phyloP scores from a whole-genome alignment of 2,113 vertebrate genomes.

The Sinocyclocheilus anophthalmus region DNA sequence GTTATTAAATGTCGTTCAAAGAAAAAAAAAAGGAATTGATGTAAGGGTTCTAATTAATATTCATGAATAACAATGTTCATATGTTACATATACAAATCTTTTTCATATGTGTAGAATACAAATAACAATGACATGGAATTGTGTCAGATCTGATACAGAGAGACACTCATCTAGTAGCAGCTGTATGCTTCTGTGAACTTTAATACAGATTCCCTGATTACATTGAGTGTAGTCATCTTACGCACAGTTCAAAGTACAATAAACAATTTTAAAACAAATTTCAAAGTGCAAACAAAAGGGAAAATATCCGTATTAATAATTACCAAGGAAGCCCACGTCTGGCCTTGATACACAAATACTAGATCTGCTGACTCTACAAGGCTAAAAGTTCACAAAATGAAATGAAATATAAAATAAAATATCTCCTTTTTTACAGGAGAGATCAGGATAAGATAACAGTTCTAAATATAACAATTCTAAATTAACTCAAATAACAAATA shows the following conservation, averaged over 20 bases:
- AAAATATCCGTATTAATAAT: conserved; percentile 62
- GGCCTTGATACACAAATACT: conserved; percentile 52
- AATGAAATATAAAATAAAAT: conserved; percentile 3
- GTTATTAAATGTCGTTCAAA: neutral
- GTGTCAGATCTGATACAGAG: neutral
- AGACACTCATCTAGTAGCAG: neutral
- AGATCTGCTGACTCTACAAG: neutral
- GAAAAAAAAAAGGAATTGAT: neutral
- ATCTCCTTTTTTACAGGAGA: too few relatives aligned
- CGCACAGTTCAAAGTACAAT: conserved; percentile 52
- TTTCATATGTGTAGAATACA: too few relatives aligned
- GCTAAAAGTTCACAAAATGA: neutral
- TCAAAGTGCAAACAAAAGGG: conserved; percentile 60
- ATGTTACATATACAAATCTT: neutral
- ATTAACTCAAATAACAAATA: neutral
- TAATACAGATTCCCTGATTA: conserved; percentile 39
- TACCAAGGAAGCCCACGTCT: conserved; percentile 55
- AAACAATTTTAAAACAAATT: conserved; percentile 59
- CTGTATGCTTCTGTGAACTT: conserved; percentile 40
- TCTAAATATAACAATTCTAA: neutral
- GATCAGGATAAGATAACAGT: neutral
- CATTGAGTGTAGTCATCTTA: conserved; percentile 43
- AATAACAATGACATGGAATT: too few relatives aligned
- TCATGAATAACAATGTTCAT: neutral
- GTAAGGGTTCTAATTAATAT: neutral